Evolutionary conservation across 2,888 invertebrate species (phyloP), one percentile per base, ranked within the genome.

Genomic region (Ganaspis brasiliensis): DNA sequence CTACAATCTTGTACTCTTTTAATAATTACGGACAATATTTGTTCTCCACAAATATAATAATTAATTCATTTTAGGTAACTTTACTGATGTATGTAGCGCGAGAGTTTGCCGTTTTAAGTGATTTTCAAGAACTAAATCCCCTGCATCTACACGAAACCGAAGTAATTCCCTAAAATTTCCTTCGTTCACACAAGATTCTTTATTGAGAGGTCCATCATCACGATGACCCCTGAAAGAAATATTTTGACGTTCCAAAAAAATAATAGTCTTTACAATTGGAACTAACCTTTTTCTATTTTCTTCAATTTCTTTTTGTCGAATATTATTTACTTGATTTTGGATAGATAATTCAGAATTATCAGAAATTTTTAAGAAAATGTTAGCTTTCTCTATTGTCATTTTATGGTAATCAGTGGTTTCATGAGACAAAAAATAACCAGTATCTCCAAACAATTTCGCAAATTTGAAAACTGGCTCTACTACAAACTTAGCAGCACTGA

Each of bases 51-150:
- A 72, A 56, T 73, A 26, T 73, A 26, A 83, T 76, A 71, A 87
- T 87, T 16, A 87, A 52, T 72, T 85, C 75, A 77, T 87, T 88
- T 79, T 87, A 85, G 19, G 78, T 84, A 3, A 82, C 81, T 80
- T 87, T 88, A 67, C 86, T 87, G 8, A 81, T 85, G 49, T 81
- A 83, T 56, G 84, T 86, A 5, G 86, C 83, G 56, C 79, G 80
- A 14, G 84, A 72, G 24, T 71, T 35, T n/a, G 83, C 72, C 21
- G 82, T 79, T 86, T 71, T 49, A 87, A 70, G 79, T 87, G 85
- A 21, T 78, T 21, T 73, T 82, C 63, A 56, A 87, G 77, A n/a
- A 57, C 63, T 76, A 10, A 70, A 67, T 87, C 86, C 16, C 86
- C 86, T 73, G 82, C 73, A 72, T 76, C 73, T 56, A 87, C 73